Base-by-base conservation (phyloP, 2,888 invertebrate species). In the Caenorhabditis panamensis region DNA sequence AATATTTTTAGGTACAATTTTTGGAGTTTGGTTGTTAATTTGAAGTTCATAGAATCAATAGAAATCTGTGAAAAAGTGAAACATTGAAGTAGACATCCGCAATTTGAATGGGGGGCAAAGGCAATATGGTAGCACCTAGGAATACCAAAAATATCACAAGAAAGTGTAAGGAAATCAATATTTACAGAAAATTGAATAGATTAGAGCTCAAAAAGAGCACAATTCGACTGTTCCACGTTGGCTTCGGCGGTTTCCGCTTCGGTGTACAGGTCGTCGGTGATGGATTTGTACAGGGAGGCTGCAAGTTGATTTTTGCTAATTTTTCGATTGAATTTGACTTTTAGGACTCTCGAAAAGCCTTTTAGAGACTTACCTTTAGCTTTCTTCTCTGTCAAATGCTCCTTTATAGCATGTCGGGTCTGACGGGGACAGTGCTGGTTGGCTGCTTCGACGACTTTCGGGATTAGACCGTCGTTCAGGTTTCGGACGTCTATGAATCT, bases 361-460 rank as follows among this genome's bases (percentile, higher is more conserved):
- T n/a, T n/a, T n/a, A n/a, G n/a, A n/a, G n/a, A 24, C 56, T 28
- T 4, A 80, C 80, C 47, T 72, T 72, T 81, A 0, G 76, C 76
- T n/a, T 62, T 71, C 22, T 68, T 76, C 53, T 81, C 81, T 4
- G 13, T 53, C 58, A 81, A 72, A 67, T 81, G 81, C 44, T 81
- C 81, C 22, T 59, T 66, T 11, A 81, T 81, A 0, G 81, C 81
- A 26, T 81, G 47, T 62, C 61, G 47, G 16, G 76, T 81, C 41
- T 81, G 81, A 6, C 76, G 24, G 0, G 63, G 54, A n/a, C 76
- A 76, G 13, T 72, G 24, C 20, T 63, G 37, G 18, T 68, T 72
- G 6, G 81, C 76, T 18, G 76, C 71, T 44, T 81, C 81, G 18
- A 81, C 64, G 6, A 81, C 76, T 41, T 81, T 81, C 44, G 81